Conservation (phyloP, 2,888 invertebrate genomes). For the Scaptomyza parva region DNA sequence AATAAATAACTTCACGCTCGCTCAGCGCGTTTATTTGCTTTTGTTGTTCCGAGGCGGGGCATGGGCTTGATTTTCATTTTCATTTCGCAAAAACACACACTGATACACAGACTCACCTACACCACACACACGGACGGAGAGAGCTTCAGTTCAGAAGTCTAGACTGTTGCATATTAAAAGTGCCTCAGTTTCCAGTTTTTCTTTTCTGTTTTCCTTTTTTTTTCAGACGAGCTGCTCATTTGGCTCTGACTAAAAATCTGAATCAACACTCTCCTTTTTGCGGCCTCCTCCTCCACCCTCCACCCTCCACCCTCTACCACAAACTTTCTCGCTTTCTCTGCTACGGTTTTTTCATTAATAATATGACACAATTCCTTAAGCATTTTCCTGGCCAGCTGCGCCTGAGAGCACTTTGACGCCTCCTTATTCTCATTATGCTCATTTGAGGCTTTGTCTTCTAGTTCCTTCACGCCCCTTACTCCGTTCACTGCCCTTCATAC, state of each 20-base stretch:
- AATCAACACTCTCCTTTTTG: conserved; percentile 17
- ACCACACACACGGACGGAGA: conserved; percentile 21
- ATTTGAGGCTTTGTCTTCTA: conserved; percentile 77
- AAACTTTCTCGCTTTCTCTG: conserved; percentile 13
- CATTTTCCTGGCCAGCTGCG: conserved; percentile 73
- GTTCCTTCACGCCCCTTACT: conserved; percentile 3
- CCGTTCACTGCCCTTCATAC: conserved; percentile 3
- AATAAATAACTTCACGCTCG: conserved; percentile 78
- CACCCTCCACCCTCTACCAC: not conserved
- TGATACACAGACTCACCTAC: conserved; percentile 23
- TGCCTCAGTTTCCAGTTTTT: conserved; percentile 66
- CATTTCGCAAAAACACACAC: conserved; percentile 51
- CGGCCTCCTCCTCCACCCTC: not conserved
- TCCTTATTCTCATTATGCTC: conserved; percentile 81
- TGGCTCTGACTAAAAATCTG: conserved; percentile 46
- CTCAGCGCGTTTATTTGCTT: conserved; percentile 72
- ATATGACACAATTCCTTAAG: conserved; percentile 77
- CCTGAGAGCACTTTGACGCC: conserved; percentile 76
- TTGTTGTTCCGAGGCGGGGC: conserved; percentile 38
- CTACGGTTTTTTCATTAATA: conserved; percentile 72
- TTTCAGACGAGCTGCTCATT: conserved; percentile 61
- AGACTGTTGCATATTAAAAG: conserved; percentile 75
- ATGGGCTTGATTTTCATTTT: conserved; percentile 74
- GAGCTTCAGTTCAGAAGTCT: conserved; percentile 13
- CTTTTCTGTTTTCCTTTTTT: conserved; percentile 23